Conservation (phyloP, 2,888 invertebrate species). For the Pardosa pseudoannulata region DNA sequence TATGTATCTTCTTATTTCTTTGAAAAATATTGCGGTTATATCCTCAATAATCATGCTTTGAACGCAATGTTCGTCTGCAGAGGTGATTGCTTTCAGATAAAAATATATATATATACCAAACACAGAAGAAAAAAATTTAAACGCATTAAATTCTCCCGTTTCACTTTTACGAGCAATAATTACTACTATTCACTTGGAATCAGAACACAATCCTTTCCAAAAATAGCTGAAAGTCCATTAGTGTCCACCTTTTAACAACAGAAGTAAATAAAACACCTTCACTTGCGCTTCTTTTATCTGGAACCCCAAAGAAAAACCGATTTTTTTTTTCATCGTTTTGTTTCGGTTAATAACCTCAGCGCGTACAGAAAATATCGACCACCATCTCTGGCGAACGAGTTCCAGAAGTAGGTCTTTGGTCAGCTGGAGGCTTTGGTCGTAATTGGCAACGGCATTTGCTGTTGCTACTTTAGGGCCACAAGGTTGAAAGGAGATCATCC, state of each 20-base stretch:
- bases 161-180: conserved; percentile 10
- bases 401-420: conserved; percentile 3
- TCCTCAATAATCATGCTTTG: no score
- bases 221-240: not conserved
- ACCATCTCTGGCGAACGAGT: not conserved
- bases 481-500: not conserved
- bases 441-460: not conserved
- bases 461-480: not conserved
- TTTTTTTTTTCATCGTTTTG: conserved; percentile 5
- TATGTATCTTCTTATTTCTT: no score
- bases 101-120: no score
- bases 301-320: not conserved
- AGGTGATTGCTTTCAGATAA: no score
- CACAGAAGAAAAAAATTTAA: no score
- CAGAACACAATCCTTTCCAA: not conserved
- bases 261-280: conserved; percentile 3
- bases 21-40: no score
- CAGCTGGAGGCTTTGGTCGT: conserved; percentile 7
- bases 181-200: not conserved
- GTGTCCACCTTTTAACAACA: no score
- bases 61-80: no score
- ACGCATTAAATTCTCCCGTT: not conserved
- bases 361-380: not conserved
- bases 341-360: conserved; percentile 9
- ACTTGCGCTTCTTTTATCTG: not conserved